Base-by-base conservation (phyloP, 2,113 vertebrate species). In the Ancistrus triradiatus region DNA sequence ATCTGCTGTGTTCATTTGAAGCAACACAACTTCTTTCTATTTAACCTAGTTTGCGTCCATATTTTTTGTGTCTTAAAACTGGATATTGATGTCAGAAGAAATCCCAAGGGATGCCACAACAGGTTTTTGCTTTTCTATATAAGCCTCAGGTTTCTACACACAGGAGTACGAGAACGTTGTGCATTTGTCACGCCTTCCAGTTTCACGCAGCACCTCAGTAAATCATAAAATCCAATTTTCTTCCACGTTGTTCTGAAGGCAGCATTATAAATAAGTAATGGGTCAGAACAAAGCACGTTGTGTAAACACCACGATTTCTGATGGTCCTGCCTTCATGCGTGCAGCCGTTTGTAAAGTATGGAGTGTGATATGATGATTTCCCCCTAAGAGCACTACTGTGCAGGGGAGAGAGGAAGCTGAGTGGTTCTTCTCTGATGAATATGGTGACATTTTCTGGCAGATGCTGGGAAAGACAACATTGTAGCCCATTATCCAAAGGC, bases 191-290 rank as follows among this genome's bases (percentile, higher is more conserved):
- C 40, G 4, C 11, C 6, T 19, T 25, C 13, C 21, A 7, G 9
- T 38, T 25, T 14, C 33, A 27, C 59, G 5, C 17, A 13, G 40
- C 40, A 44, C 27, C 18, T 31, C 27, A 5, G 27, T 55, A 22
- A 53, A 55, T 64, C 50, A 55, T 22, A 46, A 24, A 65, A 25
- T 33, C 9, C 13, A 15, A 37, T 65, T 47, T 47, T 11, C 28
- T 38, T n/a, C 2, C 13, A 15, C n/a, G 38, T 42, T n/a, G 38
- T n/a, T n/a, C 21, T 17, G 22, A 15, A 58, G 22, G 7, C 53
- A 56, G 22, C 11, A 19, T 24, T 42, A 66, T 66, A 14, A 59
- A 58, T 66, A 59, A 50, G 17, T 50, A 50, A 50, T 28, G 24
- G 7, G 7, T 1, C 4, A 28, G 18, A 19, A 19, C 22, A 13